Evolutionary conservation across 1,140 invertebrate genomes (phyloP), one percentile per base, ranked within the genome.

Genomic region (Eriosoma lanigerum): DNA sequence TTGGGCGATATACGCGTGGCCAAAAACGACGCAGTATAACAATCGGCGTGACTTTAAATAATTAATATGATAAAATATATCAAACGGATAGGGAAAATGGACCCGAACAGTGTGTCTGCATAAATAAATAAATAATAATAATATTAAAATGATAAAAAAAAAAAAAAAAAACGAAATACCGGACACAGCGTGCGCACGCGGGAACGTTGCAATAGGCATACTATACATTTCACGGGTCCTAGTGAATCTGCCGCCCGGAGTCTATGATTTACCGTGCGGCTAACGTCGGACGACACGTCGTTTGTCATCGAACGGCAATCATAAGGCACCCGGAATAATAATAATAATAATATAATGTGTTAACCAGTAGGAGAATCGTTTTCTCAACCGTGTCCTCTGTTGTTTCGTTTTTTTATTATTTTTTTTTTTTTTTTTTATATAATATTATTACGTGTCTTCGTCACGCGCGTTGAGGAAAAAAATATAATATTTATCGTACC

Each of bases 271-370:
- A 75, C 72, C 5, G 50, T 38, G 32, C n/a, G 26, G 32, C 72
- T 58, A 75, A 75, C 72, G 29, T 75, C 8, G 50, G 52, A 52
- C 29, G 72, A 75, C 72, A 75, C 48, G 72, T 75, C 50, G 72
- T 75, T 75, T 75, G 72, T 75, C 72, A 75, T 75, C 72, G 52
- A 75, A 56, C 24, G 15, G 48, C 50, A 58, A 75, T 56, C 72
- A 21, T 26, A 72, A 72, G 24, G 70, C 50, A 52, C 19, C 70
- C 50, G 64, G 64, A 68, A 29, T 15, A 5, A 48, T 38, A 38
- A 38, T 38, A 38, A 38, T 38, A 38, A 4, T 38, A 38, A 4
- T 38, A 38, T 38, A 8, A 4, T 8, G 15, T 29, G 48, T 52
- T n/a, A 19, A 32, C 24, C 70, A 8, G 70, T 52, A 73, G 48